These are phyloP conservation scores for Anguilla marmorata DNA, from an alignment of 2,797 vertebrate species.

Conservation along the genomic window DNA sequence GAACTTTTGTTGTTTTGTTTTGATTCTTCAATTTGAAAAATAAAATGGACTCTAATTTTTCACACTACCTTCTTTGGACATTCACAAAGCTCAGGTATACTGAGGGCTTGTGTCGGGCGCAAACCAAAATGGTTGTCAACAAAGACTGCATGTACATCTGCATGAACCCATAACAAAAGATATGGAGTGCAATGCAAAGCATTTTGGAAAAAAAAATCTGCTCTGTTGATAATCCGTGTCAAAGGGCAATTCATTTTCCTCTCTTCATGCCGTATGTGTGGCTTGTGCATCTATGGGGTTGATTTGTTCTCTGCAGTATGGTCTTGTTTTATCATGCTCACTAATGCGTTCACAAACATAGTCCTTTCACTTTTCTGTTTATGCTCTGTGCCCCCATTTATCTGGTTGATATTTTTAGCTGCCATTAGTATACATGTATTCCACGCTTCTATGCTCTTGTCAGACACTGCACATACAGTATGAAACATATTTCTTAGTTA, in stretches of 20 bases:
- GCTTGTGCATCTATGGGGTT: no score
- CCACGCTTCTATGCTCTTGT: neutral
- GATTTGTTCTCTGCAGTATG: neutral
- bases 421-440: neutral
- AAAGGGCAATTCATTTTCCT: neutral
- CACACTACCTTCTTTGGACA: neutral
- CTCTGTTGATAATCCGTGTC: neutral
- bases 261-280: neutral
- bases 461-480: conserved; percentile 2
- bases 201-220: neutral
- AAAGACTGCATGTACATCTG: neutral
- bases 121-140: neutral
- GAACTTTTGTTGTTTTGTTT: conserved; percentile 4
- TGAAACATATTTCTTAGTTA: neutral
- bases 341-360: conserved; percentile 1
- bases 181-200: neutral
- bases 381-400: conserved; percentile 1
- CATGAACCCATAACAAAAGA: neutral
- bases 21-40: neutral
- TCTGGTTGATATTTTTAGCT: conserved; percentile 21
- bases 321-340: conserved; percentile 4
- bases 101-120: neutral
- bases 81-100: neutral
- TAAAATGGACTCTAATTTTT: neutral
- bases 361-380: neutral